Conservation (phyloP, 2,888 invertebrate species). For the Bugula neritina region DNA sequence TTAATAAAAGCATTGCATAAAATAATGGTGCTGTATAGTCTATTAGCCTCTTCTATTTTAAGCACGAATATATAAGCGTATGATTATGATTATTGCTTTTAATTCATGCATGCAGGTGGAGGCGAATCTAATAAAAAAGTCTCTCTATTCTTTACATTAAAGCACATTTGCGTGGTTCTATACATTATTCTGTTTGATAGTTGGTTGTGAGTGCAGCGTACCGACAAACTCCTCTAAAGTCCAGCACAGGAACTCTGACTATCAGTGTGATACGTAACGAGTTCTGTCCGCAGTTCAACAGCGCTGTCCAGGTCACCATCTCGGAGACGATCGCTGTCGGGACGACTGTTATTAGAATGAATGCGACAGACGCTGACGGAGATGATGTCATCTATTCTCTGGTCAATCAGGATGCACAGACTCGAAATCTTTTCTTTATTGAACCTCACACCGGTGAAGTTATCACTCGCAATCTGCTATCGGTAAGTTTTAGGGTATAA, state of each 20-base stretch:
- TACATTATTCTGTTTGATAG: too few species aligned
- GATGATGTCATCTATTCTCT: conserved; percentile 26
- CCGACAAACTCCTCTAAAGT: neutral
- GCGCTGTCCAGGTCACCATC: conserved; percentile 4
- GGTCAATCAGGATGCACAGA: conserved; percentile 27
- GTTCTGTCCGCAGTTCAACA: neutral
- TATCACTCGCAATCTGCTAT: conserved; percentile 1
- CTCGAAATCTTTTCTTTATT: conserved; percentile 10
- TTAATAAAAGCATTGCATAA: too few species aligned
- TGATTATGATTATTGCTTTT: too few species aligned
- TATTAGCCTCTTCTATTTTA: too few species aligned
- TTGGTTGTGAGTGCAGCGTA: conserved; percentile 6
- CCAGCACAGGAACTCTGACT: conserved; percentile 12
- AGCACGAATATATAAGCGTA: too few species aligned
- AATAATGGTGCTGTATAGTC: too few species aligned
- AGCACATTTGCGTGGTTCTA: too few species aligned
- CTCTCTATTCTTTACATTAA: too few species aligned
- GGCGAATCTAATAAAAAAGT: too few species aligned
- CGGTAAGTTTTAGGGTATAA: conserved; percentile 16
- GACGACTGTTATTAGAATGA: neutral
- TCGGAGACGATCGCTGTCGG: neutral
- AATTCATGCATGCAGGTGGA: too few species aligned
- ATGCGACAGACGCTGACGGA: conserved; percentile 18
- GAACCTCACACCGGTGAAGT: neutral
- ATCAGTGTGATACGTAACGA: neutral